Evolutionary conservation across 2,797 vertebrate species (phyloP).

Genomic region (Borostomias antarcticus): DNA sequence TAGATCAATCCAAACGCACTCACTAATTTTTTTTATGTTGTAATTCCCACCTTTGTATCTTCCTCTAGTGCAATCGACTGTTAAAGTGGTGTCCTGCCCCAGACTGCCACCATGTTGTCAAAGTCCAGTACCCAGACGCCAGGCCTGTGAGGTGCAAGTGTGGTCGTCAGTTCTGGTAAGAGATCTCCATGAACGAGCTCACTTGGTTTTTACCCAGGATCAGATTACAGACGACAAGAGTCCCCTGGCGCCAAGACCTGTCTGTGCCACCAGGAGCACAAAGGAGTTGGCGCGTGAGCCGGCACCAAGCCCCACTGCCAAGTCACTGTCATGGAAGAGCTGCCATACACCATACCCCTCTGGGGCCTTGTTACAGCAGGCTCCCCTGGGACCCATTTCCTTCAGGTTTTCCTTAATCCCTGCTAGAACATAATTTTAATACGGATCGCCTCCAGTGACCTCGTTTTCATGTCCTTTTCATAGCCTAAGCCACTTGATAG

Average conservation of each 20-base stretch:
- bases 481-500: neutral
- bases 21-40: neutral
- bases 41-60: conserved; percentile 30
- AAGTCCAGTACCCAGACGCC: conserved; percentile 99
- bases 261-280: conserved; percentile 16
- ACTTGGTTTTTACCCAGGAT: neutral
- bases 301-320: conserved; percentile 3
- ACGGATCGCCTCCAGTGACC: conserved; percentile 28
- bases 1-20: neutral
- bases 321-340: conserved; percentile 19
- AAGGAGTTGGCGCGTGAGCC: conserved; percentile 11
- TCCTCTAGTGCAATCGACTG: conserved; percentile 94
- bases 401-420: conserved; percentile 28
- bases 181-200: neutral
- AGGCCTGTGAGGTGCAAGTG: conserved; percentile 99
- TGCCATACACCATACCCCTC: conserved; percentile 4
- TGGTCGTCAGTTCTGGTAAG: conserved; percentile 99
- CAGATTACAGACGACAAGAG: neutral
- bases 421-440: conserved; percentile 27
- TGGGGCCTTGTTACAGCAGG: neutral
- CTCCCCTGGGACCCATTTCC: conserved; percentile 6
- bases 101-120: conserved; percentile 99
- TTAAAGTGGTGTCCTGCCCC: conserved; percentile 99
- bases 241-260: neutral
- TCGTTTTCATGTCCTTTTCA: neutral